Conservation (phyloP, 2,888 invertebrate genomes). For the Archips crataeganus region DNA sequence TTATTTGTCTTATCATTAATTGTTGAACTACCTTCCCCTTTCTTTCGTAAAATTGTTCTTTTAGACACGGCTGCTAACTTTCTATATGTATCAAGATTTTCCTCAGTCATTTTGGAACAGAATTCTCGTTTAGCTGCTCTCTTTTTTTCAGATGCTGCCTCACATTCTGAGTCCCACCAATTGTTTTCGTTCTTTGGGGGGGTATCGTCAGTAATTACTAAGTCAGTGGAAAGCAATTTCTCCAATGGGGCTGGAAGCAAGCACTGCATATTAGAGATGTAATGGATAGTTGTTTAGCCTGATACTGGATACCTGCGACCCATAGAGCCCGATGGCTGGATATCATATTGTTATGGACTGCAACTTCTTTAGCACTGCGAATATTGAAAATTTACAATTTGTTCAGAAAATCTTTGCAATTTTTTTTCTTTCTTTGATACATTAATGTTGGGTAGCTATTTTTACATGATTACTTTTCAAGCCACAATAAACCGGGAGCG, state of each 20-base stretch:
- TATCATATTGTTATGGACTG: no score
- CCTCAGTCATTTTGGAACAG: background rate
- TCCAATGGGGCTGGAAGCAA: background rate
- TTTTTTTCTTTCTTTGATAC: no score
- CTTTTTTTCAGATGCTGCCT: background rate
- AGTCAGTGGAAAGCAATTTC: background rate
- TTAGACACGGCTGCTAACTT: background rate
- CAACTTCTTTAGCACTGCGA: no score
- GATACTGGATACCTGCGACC: no score
- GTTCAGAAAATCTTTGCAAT: no score
- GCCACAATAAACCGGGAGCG: no score
- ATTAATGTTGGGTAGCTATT: no score
- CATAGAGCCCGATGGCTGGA: no score
- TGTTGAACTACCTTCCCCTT: background rate
- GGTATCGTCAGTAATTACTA: background rate
- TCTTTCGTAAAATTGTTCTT: background rate
- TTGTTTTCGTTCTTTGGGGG: background rate
- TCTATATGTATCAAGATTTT: background rate
- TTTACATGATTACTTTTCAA: no score
- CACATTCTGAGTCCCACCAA: background rate
- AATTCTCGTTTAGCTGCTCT: background rate
- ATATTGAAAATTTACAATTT: no score
- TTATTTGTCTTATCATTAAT: background rate
- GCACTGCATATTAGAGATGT: background rate
- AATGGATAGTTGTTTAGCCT: no score